Base-by-base conservation (phyloP, 2,797 vertebrate species). In the Sardinella longiceps region DNA sequence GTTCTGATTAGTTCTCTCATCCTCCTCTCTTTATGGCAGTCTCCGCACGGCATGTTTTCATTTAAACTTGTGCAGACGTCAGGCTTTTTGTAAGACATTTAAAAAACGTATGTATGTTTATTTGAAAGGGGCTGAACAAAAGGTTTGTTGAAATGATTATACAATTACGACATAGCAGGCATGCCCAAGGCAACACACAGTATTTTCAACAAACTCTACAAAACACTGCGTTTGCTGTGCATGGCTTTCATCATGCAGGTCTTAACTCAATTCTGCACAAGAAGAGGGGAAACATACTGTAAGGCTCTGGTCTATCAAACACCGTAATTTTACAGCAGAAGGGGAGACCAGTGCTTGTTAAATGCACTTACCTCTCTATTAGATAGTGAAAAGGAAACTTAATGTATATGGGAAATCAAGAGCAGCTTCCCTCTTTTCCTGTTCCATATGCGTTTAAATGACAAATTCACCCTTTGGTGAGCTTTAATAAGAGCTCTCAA, bases 1-100 rank as follows among this genome's bases (percentile, higher is more conserved):
- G 46, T 53, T 53, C 83, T 85, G 28, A 88, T 84, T 45, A 23
- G 74, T 81, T 74, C 84, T 83, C 84, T 46, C 66, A 53, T 43
- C 48, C 45, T 81, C 83, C 15, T 84, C 15, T 84, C 85, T n/a
- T 87, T 63, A 77, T n/a, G 45, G 25, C 37, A 20, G 81, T 83
- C 82, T 43, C 66, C 6, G 48, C 33, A n/a, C 1, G 37, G 77
- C 46, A 46, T 80, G 82, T 70, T 77, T 70, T 85, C 77, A 74
- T 77, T 58, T 70, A 81, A 81, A 33, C 66, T 77, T 77, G 70
- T 23, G 70, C 33, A 77, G 70, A 77, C 70, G 37, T 43, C 70
- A 77, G 37, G 33, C 70, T 37, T 43, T 77, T 43, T 20, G 33
- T 9, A 43, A 77, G 33, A 23, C 70, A 77, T 77, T 77, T 77